Evolutionary conservation across 2,113 vertebrate genomes (phyloP).

Genomic region (Dendropsophus ebraccatus): DNA sequence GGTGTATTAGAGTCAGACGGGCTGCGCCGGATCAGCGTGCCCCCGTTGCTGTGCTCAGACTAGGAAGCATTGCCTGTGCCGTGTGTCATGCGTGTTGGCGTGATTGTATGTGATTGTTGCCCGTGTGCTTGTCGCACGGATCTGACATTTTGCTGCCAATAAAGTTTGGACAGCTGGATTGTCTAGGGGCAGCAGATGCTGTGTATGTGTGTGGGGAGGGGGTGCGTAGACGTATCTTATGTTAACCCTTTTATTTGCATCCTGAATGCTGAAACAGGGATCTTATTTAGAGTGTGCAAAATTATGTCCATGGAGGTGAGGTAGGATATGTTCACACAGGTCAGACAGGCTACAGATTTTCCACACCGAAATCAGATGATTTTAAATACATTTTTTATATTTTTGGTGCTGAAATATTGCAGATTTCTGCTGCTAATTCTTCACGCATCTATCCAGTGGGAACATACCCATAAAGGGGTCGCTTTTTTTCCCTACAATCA

Average conservation of each 20-base stretch:
- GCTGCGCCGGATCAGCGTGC: slow-evolving; percentile 69
- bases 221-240: neutral
- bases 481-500: too few species aligned
- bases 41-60: slow-evolving; percentile 60
- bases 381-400: too few species aligned
- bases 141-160: slow-evolving; percentile 70
- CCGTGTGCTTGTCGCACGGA: slow-evolving; percentile 48
- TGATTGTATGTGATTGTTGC: slow-evolving; percentile 64
- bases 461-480: too few species aligned
- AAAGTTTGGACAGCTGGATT: slow-evolving; percentile 66
- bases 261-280: neutral
- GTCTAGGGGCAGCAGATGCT: slow-evolving; percentile 68
- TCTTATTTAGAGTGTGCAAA: neutral
- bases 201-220: slow-evolving; percentile 7
- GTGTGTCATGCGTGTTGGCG: slow-evolving; percentile 65
- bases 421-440: too few species aligned
- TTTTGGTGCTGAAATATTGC: too few species aligned
- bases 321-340: too few species aligned
- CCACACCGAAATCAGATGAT: too few species aligned
- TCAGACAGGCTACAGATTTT: too few species aligned
- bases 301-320: neutral
- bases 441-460: too few species aligned
- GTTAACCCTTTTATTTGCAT: slow-evolving; percentile 38
- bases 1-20: slow-evolving; percentile 81
- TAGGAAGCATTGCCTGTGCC: slow-evolving; percentile 50